Base-by-base conservation (phyloP, 1,140 invertebrate species). In the Drosophila novamexicana region DNA sequence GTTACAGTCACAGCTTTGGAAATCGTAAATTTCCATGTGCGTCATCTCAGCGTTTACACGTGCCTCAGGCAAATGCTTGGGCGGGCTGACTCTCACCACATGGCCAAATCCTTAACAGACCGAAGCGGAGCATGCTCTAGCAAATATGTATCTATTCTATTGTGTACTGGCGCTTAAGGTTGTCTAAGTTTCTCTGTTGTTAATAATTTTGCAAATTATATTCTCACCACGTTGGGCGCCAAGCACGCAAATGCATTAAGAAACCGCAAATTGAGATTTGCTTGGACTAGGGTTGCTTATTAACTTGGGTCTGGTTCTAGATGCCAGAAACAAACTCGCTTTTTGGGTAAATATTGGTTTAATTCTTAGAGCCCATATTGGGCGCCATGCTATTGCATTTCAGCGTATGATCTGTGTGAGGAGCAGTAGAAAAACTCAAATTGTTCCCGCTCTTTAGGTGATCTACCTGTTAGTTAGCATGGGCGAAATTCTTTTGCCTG, bases 21-120 rank as follows among this genome's bases (percentile, higher is more conserved):
- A 71, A 50, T 75, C 76, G 80, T 83, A 82, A 83, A 79, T 79
- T 65, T 83, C 65, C 75, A 29, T 29, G 22, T 70, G 36, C 37
- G 29, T 37, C 62, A 39, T 44, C 56, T 58, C 64, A 34, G 44
- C 53, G 44, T 36, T 69, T 63, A 54, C 59, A 84, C 81, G 67
- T 76, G 76, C 66, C 63, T 39, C 37, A 62, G 47, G 66, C 75
- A 68, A 79, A 79, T 82, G 81, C 59, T 45, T 76, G 7, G 49
- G 29, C 50, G 34, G 49, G 66, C 59, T 68, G 18, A 44, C 52
- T 57, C 36, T 62, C 22, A 44, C 66, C 45, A 50, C 57, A 52
- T 32, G 22, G 7, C 37, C 36, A 34, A 47, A 7, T 10, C 9
- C 32, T 16, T 14, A 49, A 10, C 6, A 65, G 39, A 54, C 49